Conservation (phyloP, 2,888 invertebrate genomes). For the Leptinotarsa peninsularis region DNA sequence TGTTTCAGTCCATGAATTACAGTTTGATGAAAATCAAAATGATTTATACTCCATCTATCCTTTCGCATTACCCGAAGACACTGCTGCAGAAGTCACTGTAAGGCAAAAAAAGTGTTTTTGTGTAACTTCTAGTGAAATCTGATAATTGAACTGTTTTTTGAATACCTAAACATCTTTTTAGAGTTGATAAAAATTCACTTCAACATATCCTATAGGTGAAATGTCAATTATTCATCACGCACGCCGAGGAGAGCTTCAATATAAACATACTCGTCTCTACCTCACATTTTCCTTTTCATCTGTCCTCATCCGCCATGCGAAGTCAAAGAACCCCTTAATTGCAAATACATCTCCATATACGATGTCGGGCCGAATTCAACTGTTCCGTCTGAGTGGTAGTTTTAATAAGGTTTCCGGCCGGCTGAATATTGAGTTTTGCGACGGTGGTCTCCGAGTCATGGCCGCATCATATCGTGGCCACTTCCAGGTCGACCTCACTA, state of each 20-base stretch:
- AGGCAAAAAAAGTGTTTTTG: too few relatives aligned
- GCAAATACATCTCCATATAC: slow-evolving; percentile 61
- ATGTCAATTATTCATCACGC: too few relatives aligned
- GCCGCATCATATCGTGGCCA: slow-evolving; percentile 61
- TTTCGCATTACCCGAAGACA: too few relatives aligned
- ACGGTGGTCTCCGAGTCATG: slow-evolving; percentile 52
- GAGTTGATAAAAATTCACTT: too few relatives aligned
- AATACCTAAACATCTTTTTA: too few relatives aligned
- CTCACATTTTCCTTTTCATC: neutral
- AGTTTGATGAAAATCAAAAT: too few relatives aligned
- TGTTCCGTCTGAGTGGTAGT: slow-evolving; percentile 65
- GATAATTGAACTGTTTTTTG: too few relatives aligned
- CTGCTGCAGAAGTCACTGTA: too few relatives aligned
- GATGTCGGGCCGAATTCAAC: slow-evolving; percentile 54
- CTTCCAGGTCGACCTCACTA: slow-evolving; percentile 66
- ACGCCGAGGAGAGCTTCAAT: neutral
- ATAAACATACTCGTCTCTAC: neutral
- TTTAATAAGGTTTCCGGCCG: slow-evolving; percentile 68
- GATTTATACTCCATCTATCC: too few relatives aligned
- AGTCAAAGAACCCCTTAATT: slow-evolving; percentile 53
- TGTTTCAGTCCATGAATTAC: too few relatives aligned
- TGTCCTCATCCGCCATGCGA: slow-evolving; percentile 1
- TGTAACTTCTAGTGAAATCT: too few relatives aligned
- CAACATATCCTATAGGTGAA: too few relatives aligned
- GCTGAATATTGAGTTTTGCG: slow-evolving; percentile 68